Evolutionary conservation across 2,888 invertebrate genomes (phyloP), one percentile per base, ranked within the genome.

Genomic region (Aporophyla nigra): DNA sequence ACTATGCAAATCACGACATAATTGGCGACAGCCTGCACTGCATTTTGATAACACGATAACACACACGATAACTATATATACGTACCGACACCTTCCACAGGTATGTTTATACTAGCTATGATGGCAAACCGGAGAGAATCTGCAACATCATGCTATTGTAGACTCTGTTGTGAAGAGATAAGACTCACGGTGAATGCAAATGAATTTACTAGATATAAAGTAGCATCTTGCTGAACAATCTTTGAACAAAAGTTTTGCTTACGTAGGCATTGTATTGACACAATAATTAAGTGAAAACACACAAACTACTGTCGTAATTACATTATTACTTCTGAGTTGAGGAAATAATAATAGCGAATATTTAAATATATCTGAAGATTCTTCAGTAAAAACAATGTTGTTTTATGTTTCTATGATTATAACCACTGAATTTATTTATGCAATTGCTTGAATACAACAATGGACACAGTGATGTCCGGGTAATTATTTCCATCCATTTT

Each of bases 31-130:
- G 46, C 68, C 73, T 66, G 49, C 68, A 56, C 68, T 74, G 67
- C 75, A 74, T 56, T 78, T 83, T 83, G 84, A 85, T 83, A 81
- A 82, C 79, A 74, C 77, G 86, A 82, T 83, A 83, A 76, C 71
- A 71, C 68, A 49, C 59, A 63, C 65, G 70, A 71, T 82, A 71
- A 63, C 65, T 62, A 58, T 71, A 74, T 68, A 76, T 33, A 78
- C 51, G 40, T 74, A 70, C 70, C 53, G 59, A 54, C 72, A 82
- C 85, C 76, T 53, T 62, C 61, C 24, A 76, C 77, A 62, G 62
- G 72, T 69, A 69, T 69, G 74, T 68, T 54, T 76, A 65, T 33
- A 63, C 61, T 70, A 74, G 21, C 46, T 33, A 56, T 71, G 77
- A 61, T 71, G 65, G 67, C 70, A 68, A 83, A 76, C 63, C 33